Conservation (phyloP, 2,797 vertebrate genomes). For the Scomberomorus guttatus region DNA sequence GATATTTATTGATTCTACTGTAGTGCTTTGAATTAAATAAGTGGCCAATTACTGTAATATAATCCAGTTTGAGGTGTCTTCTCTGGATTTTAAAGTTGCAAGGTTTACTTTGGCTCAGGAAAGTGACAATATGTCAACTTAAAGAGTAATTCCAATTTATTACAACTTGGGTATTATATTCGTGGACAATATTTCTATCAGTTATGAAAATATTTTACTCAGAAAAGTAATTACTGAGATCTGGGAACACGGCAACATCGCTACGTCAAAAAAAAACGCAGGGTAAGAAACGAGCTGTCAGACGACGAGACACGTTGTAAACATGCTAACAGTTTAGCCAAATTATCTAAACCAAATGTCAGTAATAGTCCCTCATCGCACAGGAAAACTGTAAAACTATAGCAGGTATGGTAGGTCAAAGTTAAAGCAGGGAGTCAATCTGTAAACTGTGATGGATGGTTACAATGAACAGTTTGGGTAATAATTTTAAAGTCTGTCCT, state of each 20-base stretch:
- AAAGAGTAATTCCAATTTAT: not conserved
- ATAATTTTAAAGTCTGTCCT: not conserved
- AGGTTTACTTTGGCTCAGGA: constrained; percentile 9
- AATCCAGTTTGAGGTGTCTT: not conserved
- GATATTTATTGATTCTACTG: constrained; percentile 12
- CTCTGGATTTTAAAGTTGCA: constrained; percentile 2
- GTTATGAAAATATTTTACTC: too few relatives aligned
- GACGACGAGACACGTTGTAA: not conserved
- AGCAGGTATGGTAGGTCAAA: not conserved
- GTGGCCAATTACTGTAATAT: not conserved
- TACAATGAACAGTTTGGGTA: not conserved
- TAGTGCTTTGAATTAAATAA: not conserved
- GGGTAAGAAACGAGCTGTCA: not conserved
- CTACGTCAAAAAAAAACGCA: not conserved
- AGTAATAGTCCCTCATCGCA: not conserved
- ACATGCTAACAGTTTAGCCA: constrained; percentile 2
- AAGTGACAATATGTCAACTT: not conserved
- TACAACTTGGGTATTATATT: not conserved
- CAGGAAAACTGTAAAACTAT: not conserved
- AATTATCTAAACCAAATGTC: not conserved
- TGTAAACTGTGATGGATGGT: too few relatives aligned
- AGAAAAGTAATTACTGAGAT: too few relatives aligned
- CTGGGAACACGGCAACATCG: not conserved
- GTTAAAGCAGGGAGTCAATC: not conserved
- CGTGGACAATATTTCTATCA: too few relatives aligned